Conservation (phyloP, 2,888 invertebrate genomes). For the Pecten maximus region DNA sequence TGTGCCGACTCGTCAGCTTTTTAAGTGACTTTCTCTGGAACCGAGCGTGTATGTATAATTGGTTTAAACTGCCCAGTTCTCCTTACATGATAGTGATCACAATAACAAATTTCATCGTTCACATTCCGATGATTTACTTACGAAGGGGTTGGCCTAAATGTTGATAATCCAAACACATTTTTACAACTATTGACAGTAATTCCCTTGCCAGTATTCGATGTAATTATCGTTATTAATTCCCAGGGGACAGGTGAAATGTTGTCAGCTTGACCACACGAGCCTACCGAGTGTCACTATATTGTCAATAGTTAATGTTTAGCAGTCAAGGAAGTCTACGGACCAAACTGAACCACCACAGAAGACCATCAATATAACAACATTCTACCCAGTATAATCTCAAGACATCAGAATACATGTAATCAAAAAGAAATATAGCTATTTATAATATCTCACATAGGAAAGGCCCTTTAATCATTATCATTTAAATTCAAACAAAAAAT, state of each 20-base stretch:
- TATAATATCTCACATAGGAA: too few species aligned
- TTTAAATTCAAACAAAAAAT: background rate
- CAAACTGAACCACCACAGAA: background rate
- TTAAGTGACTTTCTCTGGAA: background rate
- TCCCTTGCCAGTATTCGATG: background rate
- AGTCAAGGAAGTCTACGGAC: background rate
- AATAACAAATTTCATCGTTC: too few species aligned
- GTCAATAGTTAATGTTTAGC: background rate
- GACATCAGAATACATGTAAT: too few species aligned
- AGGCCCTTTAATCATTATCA: too few species aligned
- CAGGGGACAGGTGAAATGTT: background rate
- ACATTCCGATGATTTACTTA: background rate
- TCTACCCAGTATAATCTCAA: too few species aligned
- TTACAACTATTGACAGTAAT: constrained; percentile 36
- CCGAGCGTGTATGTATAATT: background rate
- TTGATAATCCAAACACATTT: background rate
- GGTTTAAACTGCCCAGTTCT: background rate
- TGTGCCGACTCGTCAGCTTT: background rate
- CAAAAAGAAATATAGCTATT: too few species aligned
- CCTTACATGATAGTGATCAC: background rate
- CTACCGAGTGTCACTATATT: background rate
- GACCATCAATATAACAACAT: too few species aligned
- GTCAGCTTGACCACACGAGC: background rate
- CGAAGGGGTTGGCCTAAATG: background rate
- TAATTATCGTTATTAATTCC: background rate